Base-by-base conservation (phyloP, 2,797 vertebrate genomes). In the Manis pentadactyla region DNA sequence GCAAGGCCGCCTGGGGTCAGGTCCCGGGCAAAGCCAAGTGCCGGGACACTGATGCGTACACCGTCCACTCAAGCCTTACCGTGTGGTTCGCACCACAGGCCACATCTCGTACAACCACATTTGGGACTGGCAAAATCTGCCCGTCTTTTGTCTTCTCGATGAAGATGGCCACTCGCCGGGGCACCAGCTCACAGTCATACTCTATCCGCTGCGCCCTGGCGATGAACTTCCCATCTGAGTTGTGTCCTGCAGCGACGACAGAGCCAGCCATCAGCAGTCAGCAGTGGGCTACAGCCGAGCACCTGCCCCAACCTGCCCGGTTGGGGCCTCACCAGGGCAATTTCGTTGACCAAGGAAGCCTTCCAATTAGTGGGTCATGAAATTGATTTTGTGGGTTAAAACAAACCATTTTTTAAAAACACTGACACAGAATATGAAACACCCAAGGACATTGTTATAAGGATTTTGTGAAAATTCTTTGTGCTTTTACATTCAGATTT, bases 71-170 rank as follows among this genome's bases (percentile, higher is more conserved):
- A 8, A 29, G 31, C 11, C 98, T 99, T 90, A 99, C 99, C 82
- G 99, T 99, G 98, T 99, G 99, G 98, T 99, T 99, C 0, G 98
- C 98, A 0, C 99, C 99, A 1, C 99, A 99, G 8, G 99, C 99
- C 75, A 99, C 99, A 0, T 99, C 99, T 31, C 99, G 98, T 23
- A 99, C 99, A 42, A 99, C 99, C 63, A 99, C 99, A 0, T 99
- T 99, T 5, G 99, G 99, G 55, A 99, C 99, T 0, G 99, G 99
- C 95, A 99, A 98, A 63, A 99, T 98, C 98, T 99, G 99, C 1
- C 99, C 99, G 0, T 99, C 99, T 97, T 99, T 99, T 7, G 99
- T 99, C 98, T 99, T 99, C 98, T 99, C 99, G 0, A 99, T 99
- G 98, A 99, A 99, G 98, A 99, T 99, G 93, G 99, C 99, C 1